A percentile compares a stretch with the other conserved stretches of the same genome.
Evolutionary conservation across 2,888 invertebrate genomes (phyloP).

Genomic region (Eristalis pertinax): DNA sequence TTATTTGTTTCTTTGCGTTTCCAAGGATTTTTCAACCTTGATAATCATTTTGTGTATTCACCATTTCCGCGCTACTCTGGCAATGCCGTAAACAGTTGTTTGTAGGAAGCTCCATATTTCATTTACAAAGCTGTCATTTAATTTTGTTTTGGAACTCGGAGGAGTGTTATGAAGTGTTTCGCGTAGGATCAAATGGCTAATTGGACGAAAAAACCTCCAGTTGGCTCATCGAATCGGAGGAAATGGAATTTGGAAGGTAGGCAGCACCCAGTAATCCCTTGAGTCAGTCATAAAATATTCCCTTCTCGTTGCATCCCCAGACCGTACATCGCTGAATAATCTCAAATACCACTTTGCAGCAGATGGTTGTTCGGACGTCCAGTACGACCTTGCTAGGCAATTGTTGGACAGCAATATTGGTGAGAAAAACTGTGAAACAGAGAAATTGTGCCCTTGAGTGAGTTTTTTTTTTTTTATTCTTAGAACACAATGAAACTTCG

Average conservation of each 20-base stretch:
- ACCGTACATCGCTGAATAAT: slow-evolving; percentile 81
- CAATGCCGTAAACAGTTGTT: slow-evolving; percentile 13
- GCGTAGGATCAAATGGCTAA: slow-evolving; percentile 77
- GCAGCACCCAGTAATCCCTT: not conserved
- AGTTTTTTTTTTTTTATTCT: not conserved
- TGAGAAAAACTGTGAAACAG: slow-evolving; percentile 77
- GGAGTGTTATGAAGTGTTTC: slow-evolving; percentile 60
- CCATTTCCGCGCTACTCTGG: slow-evolving; percentile 4
- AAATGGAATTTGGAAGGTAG: slow-evolving; percentile 81
- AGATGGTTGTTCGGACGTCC: slow-evolving; percentile 94
- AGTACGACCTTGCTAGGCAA: slow-evolving; percentile 92
- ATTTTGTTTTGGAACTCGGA: slow-evolving; percentile 55
- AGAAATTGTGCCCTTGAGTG: not conserved
- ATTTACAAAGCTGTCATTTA: slow-evolving; percentile 33
- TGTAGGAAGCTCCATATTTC: not conserved
- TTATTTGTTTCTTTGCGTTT: too few species aligned
- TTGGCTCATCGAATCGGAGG: slow-evolving; percentile 77
- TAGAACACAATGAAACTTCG: slow-evolving; percentile 77
- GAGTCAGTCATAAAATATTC: slow-evolving; percentile 19
- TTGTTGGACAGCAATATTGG: slow-evolving; percentile 90
- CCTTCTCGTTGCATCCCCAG: slow-evolving; percentile 71
- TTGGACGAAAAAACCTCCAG: slow-evolving; percentile 80
- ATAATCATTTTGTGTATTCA: not conserved
- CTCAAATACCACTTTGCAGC: slow-evolving; percentile 88
- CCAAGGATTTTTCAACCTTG: not conserved